Evolutionary conservation across 2,888 invertebrate species (phyloP), one percentile per base, ranked within the genome.

Genomic region (Tetropium fuscum): DNA sequence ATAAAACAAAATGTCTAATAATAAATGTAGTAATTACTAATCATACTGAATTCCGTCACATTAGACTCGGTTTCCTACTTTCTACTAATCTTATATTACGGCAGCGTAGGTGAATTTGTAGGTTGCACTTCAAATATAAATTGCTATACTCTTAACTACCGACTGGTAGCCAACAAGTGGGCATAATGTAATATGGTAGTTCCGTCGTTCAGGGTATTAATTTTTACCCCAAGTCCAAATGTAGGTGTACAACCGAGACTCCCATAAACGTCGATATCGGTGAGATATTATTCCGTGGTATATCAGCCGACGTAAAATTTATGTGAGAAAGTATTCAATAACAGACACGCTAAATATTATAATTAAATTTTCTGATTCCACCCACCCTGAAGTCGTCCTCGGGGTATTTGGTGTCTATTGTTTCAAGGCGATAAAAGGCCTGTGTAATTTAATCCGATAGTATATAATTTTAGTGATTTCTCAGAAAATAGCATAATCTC

Each of bases 111-210:
- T 27, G 27, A 44, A 44, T 27, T 44, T 20, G 44, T 55, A 47
- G 55, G 55, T 40, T 55, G 45, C 45, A 55, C 38, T 47, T 55
- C 47, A 45, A 47, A 45, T 55, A 55, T 55, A 55, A 27, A 55
- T 55, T 45, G 47, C 40, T 38, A 47, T 55, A 47, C 25, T 47
- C 47, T 47, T 10, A 32, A 55, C 55, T 55, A 55, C 55, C 27
- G 55, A 47, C 55, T 55, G 45, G 55, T 55, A 55, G 55, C 34
- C 45, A 13, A 27, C 32, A 47, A 55, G 55, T 55, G 55, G 55
- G 55, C 19, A 44, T 38, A 55, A 15, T 19, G 40, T 51, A 51
- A 55, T 55, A 47, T 25, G 38, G 47, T 25, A 47, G 47, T 47
- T 16, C 45, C 15, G 45, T 55, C 45, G 47, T 36, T 47, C 38